These are phyloP conservation scores for Tinea trinotella DNA, from an alignment of 2,888 invertebrate species.

Conservation along the genomic window DNA sequence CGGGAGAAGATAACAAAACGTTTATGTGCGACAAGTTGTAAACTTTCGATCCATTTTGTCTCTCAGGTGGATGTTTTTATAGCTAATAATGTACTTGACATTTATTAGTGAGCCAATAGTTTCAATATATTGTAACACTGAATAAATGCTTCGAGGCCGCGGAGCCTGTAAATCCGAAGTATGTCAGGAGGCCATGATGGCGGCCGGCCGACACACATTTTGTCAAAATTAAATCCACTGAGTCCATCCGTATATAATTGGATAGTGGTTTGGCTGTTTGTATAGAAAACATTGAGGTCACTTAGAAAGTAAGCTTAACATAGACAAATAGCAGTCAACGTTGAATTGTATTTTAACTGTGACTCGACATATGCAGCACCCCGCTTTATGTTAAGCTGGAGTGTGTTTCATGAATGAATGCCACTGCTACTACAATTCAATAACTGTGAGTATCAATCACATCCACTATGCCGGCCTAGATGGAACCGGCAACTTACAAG, in stretches of 20 bases:
- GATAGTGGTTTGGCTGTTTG: slow-evolving; percentile 1
- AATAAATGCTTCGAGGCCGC: slow-evolving; percentile 11
- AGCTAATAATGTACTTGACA: neutral
- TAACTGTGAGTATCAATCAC: too few species aligned
- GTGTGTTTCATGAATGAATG: too few species aligned
- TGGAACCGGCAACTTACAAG: too few species aligned
- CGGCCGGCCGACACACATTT: slow-evolving; percentile 15
- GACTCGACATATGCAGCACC: too few species aligned
- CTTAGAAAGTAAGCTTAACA: neutral
- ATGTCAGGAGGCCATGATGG: slow-evolving; percentile 10
- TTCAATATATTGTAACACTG: neutral
- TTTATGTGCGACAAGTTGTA: neutral
- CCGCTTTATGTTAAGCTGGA: too few species aligned
- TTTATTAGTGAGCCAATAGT: neutral
- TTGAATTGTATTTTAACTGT: neutral
- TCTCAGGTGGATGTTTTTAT: neutral
- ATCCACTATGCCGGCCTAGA: too few species aligned
- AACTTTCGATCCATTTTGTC: neutral
- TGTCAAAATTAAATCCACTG: slow-evolving; percentile 17
- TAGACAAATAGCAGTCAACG: neutral
- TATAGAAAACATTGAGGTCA: neutral
- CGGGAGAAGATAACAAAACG: neutral
- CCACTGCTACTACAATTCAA: too few species aligned
- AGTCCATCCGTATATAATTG: slow-evolving; percentile 2
- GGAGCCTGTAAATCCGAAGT: slow-evolving; percentile 1